These are phyloP conservation scores for Eulemur albifrons DNA, from an alignment of 2,797 vertebrate genomes.

Conservation along the genomic window DNA sequence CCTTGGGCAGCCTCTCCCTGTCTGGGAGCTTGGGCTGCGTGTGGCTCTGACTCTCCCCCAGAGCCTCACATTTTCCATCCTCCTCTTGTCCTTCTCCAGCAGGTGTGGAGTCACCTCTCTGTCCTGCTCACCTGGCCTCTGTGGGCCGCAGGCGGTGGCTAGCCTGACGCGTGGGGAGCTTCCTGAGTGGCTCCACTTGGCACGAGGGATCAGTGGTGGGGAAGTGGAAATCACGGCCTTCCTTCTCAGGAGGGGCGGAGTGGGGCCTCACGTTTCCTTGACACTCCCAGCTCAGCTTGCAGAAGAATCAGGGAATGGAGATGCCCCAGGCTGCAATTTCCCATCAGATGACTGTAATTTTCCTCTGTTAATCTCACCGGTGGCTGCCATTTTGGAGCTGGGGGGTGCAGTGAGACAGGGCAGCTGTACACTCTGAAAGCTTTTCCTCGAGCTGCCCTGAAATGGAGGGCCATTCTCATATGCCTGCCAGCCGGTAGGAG, in stretches of 20 bases:
- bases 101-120: not conserved
- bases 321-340: not conserved
- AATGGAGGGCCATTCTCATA: accelerated
- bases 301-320: not conserved
- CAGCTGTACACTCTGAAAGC: not conserved
- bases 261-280: not conserved
- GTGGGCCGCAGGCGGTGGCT: not conserved
- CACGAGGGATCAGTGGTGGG: not conserved
- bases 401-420: not conserved
- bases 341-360: not conserved
- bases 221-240: not conserved
- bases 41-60: not conserved
- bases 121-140: not conserved
- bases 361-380: not conserved
- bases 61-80: not conserved
- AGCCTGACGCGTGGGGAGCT: not conserved
- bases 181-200: not conserved
- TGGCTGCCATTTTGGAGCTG: not conserved
- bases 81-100: not conserved
- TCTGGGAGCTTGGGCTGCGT: not conserved
- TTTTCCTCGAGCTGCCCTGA: not conserved
- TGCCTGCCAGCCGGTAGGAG: not conserved
- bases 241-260: not conserved
- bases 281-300: not conserved
- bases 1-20: accelerated